Evolutionary conservation across 92 coral and sea anemone genomes (phyloP).

Genomic region (Palythoa grandis): DNA sequence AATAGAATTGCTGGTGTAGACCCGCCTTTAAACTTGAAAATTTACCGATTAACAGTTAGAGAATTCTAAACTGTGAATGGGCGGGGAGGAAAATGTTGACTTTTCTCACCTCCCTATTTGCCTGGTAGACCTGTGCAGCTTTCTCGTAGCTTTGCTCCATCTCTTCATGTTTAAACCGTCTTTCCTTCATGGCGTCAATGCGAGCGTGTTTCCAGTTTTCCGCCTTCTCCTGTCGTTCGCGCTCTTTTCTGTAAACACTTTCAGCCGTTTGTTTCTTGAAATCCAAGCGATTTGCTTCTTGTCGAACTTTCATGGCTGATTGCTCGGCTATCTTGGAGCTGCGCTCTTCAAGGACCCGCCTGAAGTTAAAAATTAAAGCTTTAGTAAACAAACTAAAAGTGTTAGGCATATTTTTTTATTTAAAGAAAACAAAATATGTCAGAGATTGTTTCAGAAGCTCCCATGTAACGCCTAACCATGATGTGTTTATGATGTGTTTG

Average conservation of each 20-base stretch:
- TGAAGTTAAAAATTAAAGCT: conserved; percentile 22
- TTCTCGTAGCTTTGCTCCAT: conserved; percentile 84
- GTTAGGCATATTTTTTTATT: too few species aligned
- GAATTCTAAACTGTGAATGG: too few species aligned
- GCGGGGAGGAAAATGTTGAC: neutral
- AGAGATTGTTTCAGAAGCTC: too few species aligned
- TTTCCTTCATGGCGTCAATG: conserved; percentile 77
- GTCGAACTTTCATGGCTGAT: conserved; percentile 59
- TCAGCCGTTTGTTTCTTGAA: conserved; percentile 64
- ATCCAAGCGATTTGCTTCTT: conserved; percentile 62
- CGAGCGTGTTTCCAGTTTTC: conserved; percentile 85
- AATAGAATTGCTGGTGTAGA: too few species aligned
- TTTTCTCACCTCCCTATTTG: conserved; percentile 77
- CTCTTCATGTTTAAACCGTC: conserved; percentile 73
- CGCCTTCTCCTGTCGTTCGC: conserved; percentile 77
- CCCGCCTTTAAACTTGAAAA: too few species aligned
- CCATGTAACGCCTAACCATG: too few species aligned
- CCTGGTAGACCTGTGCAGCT: conserved; percentile 67
- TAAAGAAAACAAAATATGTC: too few species aligned
- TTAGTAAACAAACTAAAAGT: neutral
- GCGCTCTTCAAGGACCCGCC: conserved; percentile 74
- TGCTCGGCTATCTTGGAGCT: conserved; percentile 67
- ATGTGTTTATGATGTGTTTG: too few species aligned
- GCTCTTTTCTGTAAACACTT: conserved; percentile 64
- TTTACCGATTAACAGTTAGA: too few species aligned